Evolutionary conservation across 2,797 vertebrate species (phyloP).

Genomic region (Danio albolineatus): DNA sequence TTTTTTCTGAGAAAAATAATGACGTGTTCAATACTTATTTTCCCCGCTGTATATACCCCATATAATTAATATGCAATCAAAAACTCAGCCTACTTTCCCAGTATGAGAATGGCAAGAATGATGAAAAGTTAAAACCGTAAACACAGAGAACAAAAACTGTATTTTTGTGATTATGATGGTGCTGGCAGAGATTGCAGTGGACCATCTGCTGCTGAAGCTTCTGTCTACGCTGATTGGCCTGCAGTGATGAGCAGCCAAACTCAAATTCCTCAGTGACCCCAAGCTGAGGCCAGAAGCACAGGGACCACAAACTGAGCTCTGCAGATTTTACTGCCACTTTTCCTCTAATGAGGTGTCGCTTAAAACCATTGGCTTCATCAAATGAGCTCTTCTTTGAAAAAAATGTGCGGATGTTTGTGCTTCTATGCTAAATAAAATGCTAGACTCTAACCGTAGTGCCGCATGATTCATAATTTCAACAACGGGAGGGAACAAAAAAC

Average conservation of each 20-base stretch:
- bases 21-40: too few species aligned
- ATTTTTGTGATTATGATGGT: slow-evolving; percentile 35
- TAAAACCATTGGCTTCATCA: slow-evolving; percentile 30
- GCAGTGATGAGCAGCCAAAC: slow-evolving; percentile 19
- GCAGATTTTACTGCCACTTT: slow-evolving; percentile 19
- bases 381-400: background rate
- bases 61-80: background rate
- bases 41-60: too few species aligned
- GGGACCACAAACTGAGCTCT: slow-evolving; percentile 8
- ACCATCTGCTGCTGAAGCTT: slow-evolving; percentile 30
- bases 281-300: slow-evolving; percentile 15
- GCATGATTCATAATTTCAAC: slow-evolving; percentile 3
- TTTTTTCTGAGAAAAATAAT: too few species aligned
- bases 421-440: background rate
- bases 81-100: background rate
- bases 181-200: slow-evolving; percentile 21
- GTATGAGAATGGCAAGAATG: background rate
- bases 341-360: slow-evolving; percentile 15
- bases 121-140: slow-evolving; percentile 5
- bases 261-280: slow-evolving; percentile 28
- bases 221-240: slow-evolving; percentile 32
- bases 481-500: background rate
- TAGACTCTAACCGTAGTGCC: slow-evolving; percentile 4
- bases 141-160: slow-evolving; percentile 6
- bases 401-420: background rate